Conservation (phyloP, 2,888 invertebrate genomes). For the Epiblema foenella region DNA sequence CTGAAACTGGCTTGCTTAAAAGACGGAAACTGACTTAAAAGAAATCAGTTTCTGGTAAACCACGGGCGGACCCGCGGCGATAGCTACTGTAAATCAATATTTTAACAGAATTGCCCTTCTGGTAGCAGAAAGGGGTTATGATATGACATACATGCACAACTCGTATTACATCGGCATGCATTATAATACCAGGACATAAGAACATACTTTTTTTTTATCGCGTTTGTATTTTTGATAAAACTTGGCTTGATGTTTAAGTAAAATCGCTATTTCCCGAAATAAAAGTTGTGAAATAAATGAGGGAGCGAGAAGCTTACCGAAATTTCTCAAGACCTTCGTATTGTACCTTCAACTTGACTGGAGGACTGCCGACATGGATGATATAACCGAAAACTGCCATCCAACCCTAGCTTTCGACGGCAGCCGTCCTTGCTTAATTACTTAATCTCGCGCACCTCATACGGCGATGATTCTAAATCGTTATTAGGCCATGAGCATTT, state of each 20-base stretch:
- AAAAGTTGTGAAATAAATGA: too few relatives aligned
- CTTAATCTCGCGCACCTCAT: not conserved
- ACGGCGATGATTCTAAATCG: not conserved
- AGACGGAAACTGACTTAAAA: too few relatives aligned
- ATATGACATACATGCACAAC: conserved; percentile 57
- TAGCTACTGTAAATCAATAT: not conserved
- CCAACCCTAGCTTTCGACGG: not conserved
- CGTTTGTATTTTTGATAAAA: not conserved
- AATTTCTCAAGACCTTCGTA: too few relatives aligned
- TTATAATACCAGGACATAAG: conserved; percentile 62
- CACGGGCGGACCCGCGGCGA: not conserved
- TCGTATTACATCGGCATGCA: conserved; percentile 63
- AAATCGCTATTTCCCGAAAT: not conserved
- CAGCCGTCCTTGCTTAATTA: not conserved
- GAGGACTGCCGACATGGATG: too few relatives aligned
- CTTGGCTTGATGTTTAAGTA: not conserved
- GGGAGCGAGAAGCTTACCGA: too few relatives aligned
- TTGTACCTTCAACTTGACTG: too few relatives aligned
- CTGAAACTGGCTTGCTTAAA: too few relatives aligned
- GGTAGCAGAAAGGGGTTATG: conserved; percentile 60
- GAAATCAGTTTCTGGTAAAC: too few relatives aligned
- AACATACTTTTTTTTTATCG: conserved; percentile 46
- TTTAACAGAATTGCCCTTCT: conserved; percentile 52
- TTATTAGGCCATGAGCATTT: not conserved
- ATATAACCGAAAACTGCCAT: not conserved